phyloP scores from a whole-genome alignment of 2,797 vertebrate species.

The Sebastes alutus region DNA sequence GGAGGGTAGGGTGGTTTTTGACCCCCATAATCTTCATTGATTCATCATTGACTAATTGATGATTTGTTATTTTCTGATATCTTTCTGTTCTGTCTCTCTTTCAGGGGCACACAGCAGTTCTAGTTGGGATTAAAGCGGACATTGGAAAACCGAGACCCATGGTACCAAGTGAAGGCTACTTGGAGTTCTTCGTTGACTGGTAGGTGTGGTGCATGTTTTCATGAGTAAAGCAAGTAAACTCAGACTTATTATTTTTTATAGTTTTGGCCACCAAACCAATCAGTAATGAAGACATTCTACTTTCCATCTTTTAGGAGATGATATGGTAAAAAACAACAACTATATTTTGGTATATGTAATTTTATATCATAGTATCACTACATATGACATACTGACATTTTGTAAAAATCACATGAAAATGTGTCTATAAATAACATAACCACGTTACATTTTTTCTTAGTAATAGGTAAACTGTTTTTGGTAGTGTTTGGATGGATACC shows the following conservation, averaged over 20 bases:
- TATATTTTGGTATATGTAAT: neutral
- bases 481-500: neutral
- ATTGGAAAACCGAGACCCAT: constrained; percentile 88
- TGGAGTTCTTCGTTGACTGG: constrained; percentile 82
- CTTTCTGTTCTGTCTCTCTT: constrained; percentile 5
- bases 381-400: neutral
- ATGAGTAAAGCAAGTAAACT: neutral
- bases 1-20: too few species aligned
- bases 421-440: neutral
- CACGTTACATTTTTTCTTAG: neutral
- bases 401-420: neutral
- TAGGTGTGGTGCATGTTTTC: constrained; percentile 19
- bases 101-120: constrained; percentile 93
- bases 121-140: constrained; percentile 96
- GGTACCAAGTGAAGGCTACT: constrained; percentile 66
- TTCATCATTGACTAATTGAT: neutral
- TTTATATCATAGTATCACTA: neutral
- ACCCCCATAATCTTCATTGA: too few species aligned
- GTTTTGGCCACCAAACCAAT: neutral
- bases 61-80: neutral
- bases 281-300: neutral
- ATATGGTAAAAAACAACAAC: neutral
- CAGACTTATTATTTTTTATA: neutral
- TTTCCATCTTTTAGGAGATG: neutral
- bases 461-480: neutral